Evolutionary conservation across 2,888 invertebrate genomes (phyloP), one percentile per base, ranked within the genome.

Genomic region (Morpho achilles): DNA sequence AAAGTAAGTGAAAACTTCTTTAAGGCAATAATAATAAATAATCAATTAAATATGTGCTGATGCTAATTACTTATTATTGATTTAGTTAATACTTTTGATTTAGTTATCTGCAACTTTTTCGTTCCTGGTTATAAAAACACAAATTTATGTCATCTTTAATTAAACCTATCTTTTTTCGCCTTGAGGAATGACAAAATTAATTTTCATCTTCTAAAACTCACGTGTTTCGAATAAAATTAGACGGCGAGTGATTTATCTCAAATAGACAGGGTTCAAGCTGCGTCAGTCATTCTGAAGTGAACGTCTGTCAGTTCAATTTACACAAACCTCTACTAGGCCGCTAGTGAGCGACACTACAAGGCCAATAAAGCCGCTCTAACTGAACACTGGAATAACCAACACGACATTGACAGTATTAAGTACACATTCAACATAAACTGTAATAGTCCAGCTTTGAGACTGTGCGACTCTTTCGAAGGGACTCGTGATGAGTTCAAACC

Each of bases 231-330:
- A 69, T 71, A 69, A 72, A 64, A 61, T 63, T 66, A 68, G 66
- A 68, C 67, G 67, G 69, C 63, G 69, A 75, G 75, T 73, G 75
- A 78, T 78, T 75, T 76, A 79, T 75, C 71, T 79, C 71, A 71
- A 71, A 72, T 75, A 69, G 72, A 70, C 32, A 68, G 67, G 76
- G 77, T 77, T 82, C 78, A 77, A 78, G 78, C 76, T 73, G 70
- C 76, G 84, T 86, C 87, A 84, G 77, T 87, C 83, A 85, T 76
- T 77, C 74, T 73, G 74, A 80, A 78, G 67, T 76, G 74, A 77
- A 78, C 72, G 78, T 74, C 79, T 83, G 86, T 82, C 87, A 79
- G 82, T 76, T 85, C 85, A 75, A 84, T 83, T 86, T 83, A 84
- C 83, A 80, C 77, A 74, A 74, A 73, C 73, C 64, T 64, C 64